phyloP scores from a whole-genome alignment of 37 sponge, comb jelly and placozoan genomes.

The Agelas oroides region DNA sequence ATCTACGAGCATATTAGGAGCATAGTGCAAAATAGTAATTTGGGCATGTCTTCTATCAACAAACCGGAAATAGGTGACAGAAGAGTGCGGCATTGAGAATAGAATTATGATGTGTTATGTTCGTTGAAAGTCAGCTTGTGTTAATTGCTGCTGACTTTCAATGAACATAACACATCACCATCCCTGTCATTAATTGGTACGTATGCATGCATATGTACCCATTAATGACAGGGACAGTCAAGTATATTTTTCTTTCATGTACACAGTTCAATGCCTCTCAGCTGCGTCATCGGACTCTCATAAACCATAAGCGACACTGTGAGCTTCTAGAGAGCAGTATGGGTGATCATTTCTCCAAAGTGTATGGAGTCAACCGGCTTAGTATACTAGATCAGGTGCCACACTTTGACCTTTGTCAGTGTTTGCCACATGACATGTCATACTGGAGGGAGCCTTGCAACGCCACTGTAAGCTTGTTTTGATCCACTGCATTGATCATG shows the following conservation, averaged over 20 bases:
- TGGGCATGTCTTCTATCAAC: too few relatives aligned
- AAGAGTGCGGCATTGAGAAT: too few relatives aligned
- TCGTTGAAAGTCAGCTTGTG: too few relatives aligned
- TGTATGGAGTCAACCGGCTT: constrained; percentile 2
- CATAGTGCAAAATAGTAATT: too few relatives aligned
- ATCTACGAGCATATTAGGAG: too few relatives aligned
- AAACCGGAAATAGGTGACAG: too few relatives aligned
- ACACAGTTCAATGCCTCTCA: neutral
- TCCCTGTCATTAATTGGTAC: too few relatives aligned
- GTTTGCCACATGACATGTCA: constrained; percentile 1
- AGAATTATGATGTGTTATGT: too few relatives aligned
- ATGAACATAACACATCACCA: too few relatives aligned
- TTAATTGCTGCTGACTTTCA: too few relatives aligned
- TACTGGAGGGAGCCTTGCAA: neutral
- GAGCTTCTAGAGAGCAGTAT: neutral
- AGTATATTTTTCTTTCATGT: neutral
- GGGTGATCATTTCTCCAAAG: neutral
- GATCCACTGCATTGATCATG: neutral
- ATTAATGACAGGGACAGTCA: too few relatives aligned
- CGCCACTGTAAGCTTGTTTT: neutral
- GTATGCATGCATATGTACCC: too few relatives aligned
- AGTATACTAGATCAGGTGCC: constrained; percentile 1
- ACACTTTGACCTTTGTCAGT: neutral
- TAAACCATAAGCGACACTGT: neutral
- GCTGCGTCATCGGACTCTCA: neutral